Percentiles rank a stretch among this genome's conserved stretches.
Conservation (phyloP, 1,140 invertebrate genomes). For the Aphelinus atriplicis region DNA sequence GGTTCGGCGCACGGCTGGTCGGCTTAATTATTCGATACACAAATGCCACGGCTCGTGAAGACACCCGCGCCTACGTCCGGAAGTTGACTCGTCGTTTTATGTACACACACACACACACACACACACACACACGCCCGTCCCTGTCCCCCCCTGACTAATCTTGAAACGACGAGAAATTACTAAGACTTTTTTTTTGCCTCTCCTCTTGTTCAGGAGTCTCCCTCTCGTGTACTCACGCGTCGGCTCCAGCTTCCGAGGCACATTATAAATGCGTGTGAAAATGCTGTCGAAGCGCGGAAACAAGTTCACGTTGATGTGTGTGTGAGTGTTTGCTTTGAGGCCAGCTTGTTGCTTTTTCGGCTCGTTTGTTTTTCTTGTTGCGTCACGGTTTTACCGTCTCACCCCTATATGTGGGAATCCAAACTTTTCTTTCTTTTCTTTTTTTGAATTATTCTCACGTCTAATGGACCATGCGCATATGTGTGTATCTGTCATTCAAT, state of each 20-base stretch:
- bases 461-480: too few relatives aligned
- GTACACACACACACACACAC: too few relatives aligned
- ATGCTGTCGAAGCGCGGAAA: conserved; percentile 2
- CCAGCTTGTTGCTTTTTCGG: too few relatives aligned
- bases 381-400: too few relatives aligned
- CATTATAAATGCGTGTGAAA: conserved; percentile 19
- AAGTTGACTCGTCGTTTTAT: conserved; percentile 6
- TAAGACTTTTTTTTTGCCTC: conserved; percentile 8
- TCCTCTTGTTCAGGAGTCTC: background rate
- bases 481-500: too few relatives aligned
- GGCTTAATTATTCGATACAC: conserved; percentile 16
- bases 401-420: too few relatives aligned
- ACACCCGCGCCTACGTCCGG: background rate
- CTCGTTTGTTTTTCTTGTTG: too few relatives aligned
- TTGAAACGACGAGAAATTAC: conserved; percentile 1
- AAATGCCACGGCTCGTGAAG: too few relatives aligned
- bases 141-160: background rate
- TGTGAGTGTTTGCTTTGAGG: conserved; percentile 11
- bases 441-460: background rate
- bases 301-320: too few relatives aligned
- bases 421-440: background rate
- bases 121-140: too few relatives aligned
- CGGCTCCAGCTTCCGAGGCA: background rate
- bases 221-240: background rate
- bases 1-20: too few relatives aligned